Base-by-base conservation (phyloP, 2,113 vertebrate species). In the Coturnix japonica region DNA sequence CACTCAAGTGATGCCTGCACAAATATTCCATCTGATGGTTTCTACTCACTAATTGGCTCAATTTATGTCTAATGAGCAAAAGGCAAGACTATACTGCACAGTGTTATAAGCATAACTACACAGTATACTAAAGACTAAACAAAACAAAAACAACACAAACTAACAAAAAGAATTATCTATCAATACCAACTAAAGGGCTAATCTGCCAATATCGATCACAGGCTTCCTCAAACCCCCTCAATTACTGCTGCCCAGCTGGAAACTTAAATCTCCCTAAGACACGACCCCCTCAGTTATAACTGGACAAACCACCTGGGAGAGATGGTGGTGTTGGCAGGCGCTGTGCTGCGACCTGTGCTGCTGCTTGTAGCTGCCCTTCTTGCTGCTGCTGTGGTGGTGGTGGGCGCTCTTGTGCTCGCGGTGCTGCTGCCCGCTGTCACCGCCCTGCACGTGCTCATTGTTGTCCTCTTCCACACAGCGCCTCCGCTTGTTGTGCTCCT, bases 321-420 rank as follows among this genome's bases (percentile, higher is more conserved):
- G 90, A 79, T 81, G 97, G 82, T 26, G 49, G 57, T 23, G 54
- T 56, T 88, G 96, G 60, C 97, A 97, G 54, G 64, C 89, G 70
- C 88, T 73, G 30, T 84, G 89, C 85, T 90, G 94, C 61, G 66
- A 96, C 39, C 94, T 97, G 81, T 88, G 95, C 79, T 95, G 97
- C 83, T 96, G 96, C 96, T 95, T 97, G 87, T 94, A 97, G 85
- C 97, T 97, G 97, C 98, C 98, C 57, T 97, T 97, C 22, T 97
- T 96, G 47, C 97, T 97, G 98, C 98, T 99, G 96, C 98, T 98
- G 71, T 97, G 98, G 94, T 98, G 98, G 97, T 95, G 91, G 17
- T 91, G 93, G 73, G 93, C 82, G 87, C 84, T 95, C 77, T 96
- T 95, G 75, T 97, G 97, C 79, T 98, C 98, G 56, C 89, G 95